Evolutionary conservation across 2,888 invertebrate species (phyloP).

Genomic region (Brachylomia viminalis): DNA sequence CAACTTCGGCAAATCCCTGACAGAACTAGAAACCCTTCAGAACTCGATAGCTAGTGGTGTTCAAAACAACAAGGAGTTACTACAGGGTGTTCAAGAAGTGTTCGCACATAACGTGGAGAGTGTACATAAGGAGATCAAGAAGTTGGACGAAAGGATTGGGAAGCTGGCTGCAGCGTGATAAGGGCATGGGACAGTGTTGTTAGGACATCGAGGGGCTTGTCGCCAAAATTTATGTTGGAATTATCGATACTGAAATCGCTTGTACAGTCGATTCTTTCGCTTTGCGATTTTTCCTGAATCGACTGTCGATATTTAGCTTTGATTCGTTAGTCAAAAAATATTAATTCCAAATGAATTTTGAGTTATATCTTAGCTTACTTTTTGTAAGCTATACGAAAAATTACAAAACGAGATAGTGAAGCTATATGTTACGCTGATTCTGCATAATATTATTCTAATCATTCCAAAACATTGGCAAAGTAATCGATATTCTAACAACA

Average conservation of each 20-base stretch:
- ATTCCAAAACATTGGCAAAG: slow-evolving; percentile 21
- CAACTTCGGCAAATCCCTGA: slow-evolving; percentile 96
- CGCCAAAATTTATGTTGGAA: slow-evolving; percentile 2
- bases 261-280: slow-evolving; percentile 2
- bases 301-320: neutral
- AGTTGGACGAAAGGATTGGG: slow-evolving; percentile 93
- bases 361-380: neutral
- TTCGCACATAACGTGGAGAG: slow-evolving; percentile 95
- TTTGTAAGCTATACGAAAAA: neutral
- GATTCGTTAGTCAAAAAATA: neutral
- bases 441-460: neutral
- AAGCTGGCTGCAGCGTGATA: slow-evolving; percentile 89
- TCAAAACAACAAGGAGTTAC: slow-evolving; percentile 94
- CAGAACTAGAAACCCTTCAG: slow-evolving; percentile 95
- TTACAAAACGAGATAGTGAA: neutral
- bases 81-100: slow-evolving; percentile 95
- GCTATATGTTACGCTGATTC: neutral
- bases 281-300: neutral
- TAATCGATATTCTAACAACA: slow-evolving; percentile 45
- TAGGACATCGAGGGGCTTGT: slow-evolving; percentile 44
- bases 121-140: slow-evolving; percentile 93
- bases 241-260: neutral
- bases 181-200: slow-evolving; percentile 20
- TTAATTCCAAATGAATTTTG: neutral
- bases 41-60: slow-evolving; percentile 93